Evolutionary conservation across 2,888 invertebrate genomes (phyloP), one percentile per base, ranked within the genome.

Genomic region (Hemaris fuciformis): DNA sequence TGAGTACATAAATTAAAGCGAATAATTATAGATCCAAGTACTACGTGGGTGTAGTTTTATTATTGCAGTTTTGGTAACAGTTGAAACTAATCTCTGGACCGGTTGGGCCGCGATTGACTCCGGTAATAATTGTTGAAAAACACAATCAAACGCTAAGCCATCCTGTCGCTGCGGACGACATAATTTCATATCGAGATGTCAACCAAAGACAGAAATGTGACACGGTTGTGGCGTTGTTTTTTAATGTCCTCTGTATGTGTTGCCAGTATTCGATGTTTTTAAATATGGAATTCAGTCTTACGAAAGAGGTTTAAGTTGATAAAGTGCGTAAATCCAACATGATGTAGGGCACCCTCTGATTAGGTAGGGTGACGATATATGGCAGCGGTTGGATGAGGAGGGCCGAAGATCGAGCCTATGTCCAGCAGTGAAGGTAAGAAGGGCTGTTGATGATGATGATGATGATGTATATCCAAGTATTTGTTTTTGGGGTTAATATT

Each of bases 181-280:
- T 75, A 76, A 78, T 74, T 75, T 75, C 75, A 78, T 85, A 88
- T 84, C 87, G 76, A 87, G 84, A 84, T 87, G 90, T 89, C 91
- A 91, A 83, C 85, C 79, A 78, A 80, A 74, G 83, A 88, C 84
- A 81, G 85, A 87, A 89, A 91, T 87, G 82, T 81, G 91, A 91
- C 90, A 88, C 86, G 86, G 76, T 76, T 87, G 87, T 86, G 88
- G 83, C 75, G 71, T 71, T 79, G 77, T 80, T 79, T 85, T 76
- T 79, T 65, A 70, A 61, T 72, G 63, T 69, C 68, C 66, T 72
- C 68, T 68, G 67, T 70, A 8, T 6, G 31, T 48, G 25, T 71
- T 67, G 62, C 59, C 56, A 61, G 61, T 61, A 66, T 66, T 67
- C 60, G 64, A 57, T 58, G n/a, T 56, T 23, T 56, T 10, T 27